Percentiles rank a stretch among this genome's conserved stretches.
Conservation (phyloP, 2,113 vertebrate genomes). For the Probosciger aterrimus region DNA sequence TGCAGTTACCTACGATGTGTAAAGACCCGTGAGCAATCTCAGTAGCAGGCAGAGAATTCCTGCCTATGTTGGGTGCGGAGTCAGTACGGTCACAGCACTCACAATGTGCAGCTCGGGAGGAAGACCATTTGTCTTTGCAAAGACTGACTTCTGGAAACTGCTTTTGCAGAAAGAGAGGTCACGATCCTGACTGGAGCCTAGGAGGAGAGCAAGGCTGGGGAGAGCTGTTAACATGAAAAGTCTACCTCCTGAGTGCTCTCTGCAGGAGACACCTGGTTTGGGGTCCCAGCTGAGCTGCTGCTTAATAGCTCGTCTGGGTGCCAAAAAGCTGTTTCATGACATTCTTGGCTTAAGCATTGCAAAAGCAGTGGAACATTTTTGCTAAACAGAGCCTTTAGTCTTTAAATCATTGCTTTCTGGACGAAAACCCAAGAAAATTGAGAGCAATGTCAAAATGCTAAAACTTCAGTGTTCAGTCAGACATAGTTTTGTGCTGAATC, state of each 20-base stretch:
- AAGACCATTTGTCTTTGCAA: background rate
- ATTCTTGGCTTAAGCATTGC: slow-evolving; percentile 34
- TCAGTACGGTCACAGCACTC: background rate
- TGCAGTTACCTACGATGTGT: background rate
- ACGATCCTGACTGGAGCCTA: background rate
- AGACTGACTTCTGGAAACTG: background rate
- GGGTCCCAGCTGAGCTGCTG: slow-evolving; percentile 27
- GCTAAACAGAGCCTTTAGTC: slow-evolving; percentile 39
- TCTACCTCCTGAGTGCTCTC: slow-evolving; percentile 10
- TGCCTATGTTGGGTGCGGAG: background rate
- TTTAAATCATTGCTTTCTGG: slow-evolving; percentile 44
- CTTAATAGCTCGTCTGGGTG: slow-evolving; percentile 45
- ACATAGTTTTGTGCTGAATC: background rate
- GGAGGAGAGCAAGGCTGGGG: background rate
- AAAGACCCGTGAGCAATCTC: background rate
- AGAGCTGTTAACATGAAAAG: slow-evolving; percentile 1
- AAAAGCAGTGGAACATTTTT: slow-evolving; percentile 58
- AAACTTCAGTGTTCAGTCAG: background rate
- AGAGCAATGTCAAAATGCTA: slow-evolving; percentile 5
- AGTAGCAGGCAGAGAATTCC: background rate
- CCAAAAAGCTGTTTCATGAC: slow-evolving; percentile 53
- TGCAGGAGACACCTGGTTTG: slow-evolving; percentile 53
- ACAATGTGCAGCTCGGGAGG: background rate
- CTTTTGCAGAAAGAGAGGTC: background rate
- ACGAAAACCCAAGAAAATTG: slow-evolving; percentile 27